A percentile compares a stretch with the other conserved stretches of the same genome.
Evolutionary conservation across 2,113 vertebrate species (phyloP).

Genomic region (Elephas maximus): DNA sequence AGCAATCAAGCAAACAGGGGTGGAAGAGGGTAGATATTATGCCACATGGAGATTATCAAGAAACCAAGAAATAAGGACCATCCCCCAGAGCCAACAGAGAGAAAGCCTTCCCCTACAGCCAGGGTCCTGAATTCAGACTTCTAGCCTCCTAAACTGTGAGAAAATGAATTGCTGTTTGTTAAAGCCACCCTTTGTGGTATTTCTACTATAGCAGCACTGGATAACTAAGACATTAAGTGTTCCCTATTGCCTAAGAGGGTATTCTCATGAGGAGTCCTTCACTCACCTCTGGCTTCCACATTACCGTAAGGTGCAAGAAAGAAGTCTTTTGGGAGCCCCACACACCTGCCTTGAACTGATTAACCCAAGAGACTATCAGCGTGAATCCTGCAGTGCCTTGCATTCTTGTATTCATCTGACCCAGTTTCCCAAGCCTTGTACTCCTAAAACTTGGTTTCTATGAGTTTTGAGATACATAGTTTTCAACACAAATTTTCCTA

Average conservation of each 20-base stretch:
- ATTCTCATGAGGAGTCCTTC: not conserved
- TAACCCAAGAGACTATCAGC: not conserved
- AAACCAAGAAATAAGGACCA: too few species aligned
- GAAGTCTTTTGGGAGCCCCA: not conserved
- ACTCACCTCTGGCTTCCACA: not conserved
- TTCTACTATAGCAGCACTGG: too few species aligned
- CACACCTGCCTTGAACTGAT: not conserved
- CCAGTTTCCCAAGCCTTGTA: not conserved
- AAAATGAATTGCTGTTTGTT: too few species aligned
- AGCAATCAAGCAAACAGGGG: too few species aligned
- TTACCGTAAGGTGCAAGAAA: not conserved
- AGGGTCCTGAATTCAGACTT: not conserved
- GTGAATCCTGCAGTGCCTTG: not conserved
- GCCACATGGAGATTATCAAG: too few species aligned
- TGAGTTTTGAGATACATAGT: not conserved
- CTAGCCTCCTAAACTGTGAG: too few species aligned
- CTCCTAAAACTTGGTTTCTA: constrained; percentile 27
- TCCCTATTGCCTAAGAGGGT: not conserved
- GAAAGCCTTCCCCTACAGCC: too few species aligned
- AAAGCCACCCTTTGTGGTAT: too few species aligned
- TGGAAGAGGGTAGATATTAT: too few species aligned
- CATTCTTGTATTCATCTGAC: not conserved
- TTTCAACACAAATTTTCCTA: not conserved
- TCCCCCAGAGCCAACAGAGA: too few species aligned
- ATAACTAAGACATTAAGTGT: not conserved